Percentiles rank a stretch among this genome's conserved stretches.
Conservation (phyloP, 2,113 vertebrate genomes). For the Plotosus lineatus region DNA sequence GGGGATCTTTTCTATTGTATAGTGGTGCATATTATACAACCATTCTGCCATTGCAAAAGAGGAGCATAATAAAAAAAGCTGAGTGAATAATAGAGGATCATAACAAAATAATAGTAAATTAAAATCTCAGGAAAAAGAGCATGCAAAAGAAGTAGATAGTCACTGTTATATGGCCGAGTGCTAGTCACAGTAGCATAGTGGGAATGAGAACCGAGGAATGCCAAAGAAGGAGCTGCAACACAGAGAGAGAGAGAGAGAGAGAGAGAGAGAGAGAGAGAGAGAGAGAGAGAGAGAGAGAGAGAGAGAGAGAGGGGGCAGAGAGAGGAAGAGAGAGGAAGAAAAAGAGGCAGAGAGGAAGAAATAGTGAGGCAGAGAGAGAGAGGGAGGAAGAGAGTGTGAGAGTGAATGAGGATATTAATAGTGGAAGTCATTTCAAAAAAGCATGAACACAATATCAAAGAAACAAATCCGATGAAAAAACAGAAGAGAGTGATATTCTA, state of each 20-base stretch:
- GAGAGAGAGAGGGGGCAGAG: conserved; percentile 61
- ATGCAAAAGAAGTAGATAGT: conserved; percentile 71
- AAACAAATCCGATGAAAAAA: background rate
- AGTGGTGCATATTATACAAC: too few species aligned
- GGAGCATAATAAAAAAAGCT: too few species aligned
- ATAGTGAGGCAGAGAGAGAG: conserved; percentile 60
- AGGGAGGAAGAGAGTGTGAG: conserved; percentile 61
- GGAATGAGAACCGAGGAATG: conserved; percentile 80
- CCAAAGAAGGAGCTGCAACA: conserved; percentile 76
- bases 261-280: conserved; percentile 59
- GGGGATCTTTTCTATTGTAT: too few species aligned
- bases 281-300: conserved; percentile 68
- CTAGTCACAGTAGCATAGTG: conserved; percentile 81
- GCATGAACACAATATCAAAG: conserved; percentile 55
- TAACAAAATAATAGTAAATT: conserved; percentile 45
- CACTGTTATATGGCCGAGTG: conserved; percentile 80
- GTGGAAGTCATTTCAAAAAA: conserved; percentile 40
- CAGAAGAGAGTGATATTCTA: background rate
- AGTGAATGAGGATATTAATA: conserved; percentile 66
- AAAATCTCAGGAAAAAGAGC: conserved; percentile 31
- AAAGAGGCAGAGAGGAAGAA: conserved; percentile 61
- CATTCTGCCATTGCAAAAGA: too few species aligned
- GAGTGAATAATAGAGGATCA: background rate
- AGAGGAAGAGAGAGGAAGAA: conserved; percentile 61
- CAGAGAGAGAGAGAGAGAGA: conserved; percentile 54